A percentile compares a stretch with the other conserved stretches of the same genome.
Conservation (phyloP, 2,113 vertebrate species). For the Micronisus gabar region DNA sequence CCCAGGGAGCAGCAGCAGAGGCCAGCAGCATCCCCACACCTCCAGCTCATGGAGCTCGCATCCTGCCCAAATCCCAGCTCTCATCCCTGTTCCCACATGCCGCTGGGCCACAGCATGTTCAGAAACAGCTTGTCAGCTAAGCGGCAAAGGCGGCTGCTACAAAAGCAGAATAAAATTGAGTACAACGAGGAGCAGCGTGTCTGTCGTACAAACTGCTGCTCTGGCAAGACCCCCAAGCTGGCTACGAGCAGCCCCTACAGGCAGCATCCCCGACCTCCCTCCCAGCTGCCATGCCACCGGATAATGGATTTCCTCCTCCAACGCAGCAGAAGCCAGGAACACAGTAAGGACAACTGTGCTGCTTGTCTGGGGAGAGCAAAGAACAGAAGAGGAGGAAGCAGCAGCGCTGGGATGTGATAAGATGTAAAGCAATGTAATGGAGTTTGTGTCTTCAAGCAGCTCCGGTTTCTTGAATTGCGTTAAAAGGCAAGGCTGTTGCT, state of each 20-base stretch:
- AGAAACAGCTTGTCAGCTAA: background rate
- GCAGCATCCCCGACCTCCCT: slow-evolving; percentile 12
- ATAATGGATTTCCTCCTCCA: background rate
- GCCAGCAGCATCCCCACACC: fast-evolving
- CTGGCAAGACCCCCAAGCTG: background rate
- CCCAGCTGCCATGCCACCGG: background rate
- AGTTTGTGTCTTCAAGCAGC: background rate
- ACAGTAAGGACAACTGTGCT: background rate
- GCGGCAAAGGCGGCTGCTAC: background rate
- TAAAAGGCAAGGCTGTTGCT: background rate
- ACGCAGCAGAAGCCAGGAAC: background rate
- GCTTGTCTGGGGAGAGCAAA: background rate
- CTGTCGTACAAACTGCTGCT: background rate
- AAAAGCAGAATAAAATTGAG: background rate
- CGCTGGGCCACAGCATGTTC: fast-evolving
- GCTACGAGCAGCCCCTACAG: slow-evolving; percentile 49
- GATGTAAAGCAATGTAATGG: background rate
- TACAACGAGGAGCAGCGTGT: background rate
- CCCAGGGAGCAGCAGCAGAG: background rate
- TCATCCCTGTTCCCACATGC: background rate
- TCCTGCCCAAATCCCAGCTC: background rate
- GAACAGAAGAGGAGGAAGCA: background rate
- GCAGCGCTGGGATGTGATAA: background rate
- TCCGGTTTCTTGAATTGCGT: background rate
- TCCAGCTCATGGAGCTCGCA: background rate